Evolutionary conservation across 2,113 vertebrate genomes (phyloP).

Genomic region (Ciconia stormi): DNA sequence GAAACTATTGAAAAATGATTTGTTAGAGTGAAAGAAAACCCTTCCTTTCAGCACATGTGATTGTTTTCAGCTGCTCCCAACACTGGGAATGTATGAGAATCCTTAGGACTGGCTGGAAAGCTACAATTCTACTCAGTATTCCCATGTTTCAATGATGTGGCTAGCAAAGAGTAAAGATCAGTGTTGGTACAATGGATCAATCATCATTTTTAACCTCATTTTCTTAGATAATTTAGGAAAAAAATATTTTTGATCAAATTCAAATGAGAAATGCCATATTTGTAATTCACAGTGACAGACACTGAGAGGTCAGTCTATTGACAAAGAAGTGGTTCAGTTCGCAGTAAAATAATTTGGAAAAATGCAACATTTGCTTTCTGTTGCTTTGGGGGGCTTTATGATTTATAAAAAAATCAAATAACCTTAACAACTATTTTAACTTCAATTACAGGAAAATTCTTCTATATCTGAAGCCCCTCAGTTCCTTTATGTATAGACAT

Average conservation of each 20-base stretch:
- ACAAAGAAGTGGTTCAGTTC: not conserved
- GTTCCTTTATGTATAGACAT: not conserved
- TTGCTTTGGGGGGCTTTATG: not conserved
- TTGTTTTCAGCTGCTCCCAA: not conserved
- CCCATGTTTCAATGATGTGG: not conserved
- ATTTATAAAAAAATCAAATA: not conserved
- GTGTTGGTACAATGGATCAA: not conserved
- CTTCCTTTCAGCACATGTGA: not conserved
- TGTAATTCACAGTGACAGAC: not conserved
- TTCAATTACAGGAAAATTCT: conserved; percentile 25
- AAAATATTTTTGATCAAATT: not conserved
- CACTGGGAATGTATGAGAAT: not conserved
- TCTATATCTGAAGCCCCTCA: not conserved
- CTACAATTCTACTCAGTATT: not conserved
- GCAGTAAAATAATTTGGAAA: not conserved
- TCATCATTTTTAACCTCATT: not conserved
- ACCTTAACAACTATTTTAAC: not conserved
- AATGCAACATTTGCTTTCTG: not conserved
- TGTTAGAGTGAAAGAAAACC: not conserved
- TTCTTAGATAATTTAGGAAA: not conserved
- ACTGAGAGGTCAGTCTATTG: not conserved
- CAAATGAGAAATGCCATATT: not conserved
- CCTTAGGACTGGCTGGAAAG: not conserved
- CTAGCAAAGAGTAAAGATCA: not conserved
- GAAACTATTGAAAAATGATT: not conserved